A percentile compares a stretch with the other conserved stretches of the same genome.
Conservation (phyloP, 2,113 vertebrate species). For the Isichthys henryi region DNA sequence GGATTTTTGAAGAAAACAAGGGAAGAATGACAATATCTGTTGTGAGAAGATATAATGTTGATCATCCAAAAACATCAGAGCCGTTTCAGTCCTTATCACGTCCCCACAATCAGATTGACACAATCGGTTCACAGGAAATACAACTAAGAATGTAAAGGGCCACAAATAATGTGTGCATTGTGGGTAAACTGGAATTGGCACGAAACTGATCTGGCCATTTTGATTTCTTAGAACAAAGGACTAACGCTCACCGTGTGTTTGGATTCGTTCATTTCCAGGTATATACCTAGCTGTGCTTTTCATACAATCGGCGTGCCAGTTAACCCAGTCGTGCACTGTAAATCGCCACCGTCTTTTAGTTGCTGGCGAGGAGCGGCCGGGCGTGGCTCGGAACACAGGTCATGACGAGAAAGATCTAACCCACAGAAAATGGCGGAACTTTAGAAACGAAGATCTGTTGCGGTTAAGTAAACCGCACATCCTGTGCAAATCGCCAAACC, state of each 20-base stretch:
- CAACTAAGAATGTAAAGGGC: neutral
- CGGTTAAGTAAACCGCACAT: conserved; percentile 53
- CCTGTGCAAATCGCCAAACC: conserved; percentile 33
- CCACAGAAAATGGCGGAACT: conserved; percentile 22
- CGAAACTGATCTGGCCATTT: neutral
- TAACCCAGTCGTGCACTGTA: neutral
- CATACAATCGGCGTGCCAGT: neutral
- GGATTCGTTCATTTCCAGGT: neutral
- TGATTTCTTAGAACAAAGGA: neutral
- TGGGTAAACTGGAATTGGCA: neutral
- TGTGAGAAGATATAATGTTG: neutral
- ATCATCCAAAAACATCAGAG: neutral
- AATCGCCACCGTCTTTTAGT: neutral
- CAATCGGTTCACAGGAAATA: neutral
- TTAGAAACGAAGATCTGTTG: conserved; percentile 38
- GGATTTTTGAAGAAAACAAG: neutral
- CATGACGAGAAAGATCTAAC: conserved; percentile 22
- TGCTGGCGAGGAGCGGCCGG: neutral
- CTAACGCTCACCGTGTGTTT: neutral
- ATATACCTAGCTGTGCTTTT: neutral
- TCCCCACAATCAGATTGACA: neutral
- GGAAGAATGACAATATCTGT: neutral
- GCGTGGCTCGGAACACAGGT: conserved; percentile 2
- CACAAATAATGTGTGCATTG: neutral
- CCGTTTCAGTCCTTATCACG: neutral